Evolutionary conservation across 2,113 vertebrate genomes (phyloP).

Genomic region (Neodon shergylaensis): DNA sequence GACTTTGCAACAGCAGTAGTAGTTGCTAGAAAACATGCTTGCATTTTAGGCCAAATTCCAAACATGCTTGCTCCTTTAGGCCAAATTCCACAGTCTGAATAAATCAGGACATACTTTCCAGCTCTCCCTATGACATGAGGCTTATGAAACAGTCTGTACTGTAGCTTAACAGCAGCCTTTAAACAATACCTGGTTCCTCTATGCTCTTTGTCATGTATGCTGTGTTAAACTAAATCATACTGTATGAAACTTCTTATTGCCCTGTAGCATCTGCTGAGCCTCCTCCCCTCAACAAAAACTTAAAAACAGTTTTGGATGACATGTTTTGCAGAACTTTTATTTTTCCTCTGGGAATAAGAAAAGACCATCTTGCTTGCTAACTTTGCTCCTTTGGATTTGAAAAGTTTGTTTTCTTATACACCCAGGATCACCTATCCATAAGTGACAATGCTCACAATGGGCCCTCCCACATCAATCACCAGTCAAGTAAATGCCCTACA

Average conservation of each 20-base stretch:
- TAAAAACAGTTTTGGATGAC: neutral
- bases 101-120: neutral
- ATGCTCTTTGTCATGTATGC: neutral
- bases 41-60: neutral
- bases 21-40: neutral
- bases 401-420: neutral
- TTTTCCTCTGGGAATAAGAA: neutral
- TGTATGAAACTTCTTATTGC: neutral
- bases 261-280: neutral
- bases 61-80: neutral
- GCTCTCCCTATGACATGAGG: neutral
- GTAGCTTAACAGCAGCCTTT: neutral
- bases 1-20: neutral
- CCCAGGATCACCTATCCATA: neutral
- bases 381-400: neutral
- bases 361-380: neutral
- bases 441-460: neutral
- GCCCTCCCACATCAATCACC: neutral
- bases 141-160: neutral
- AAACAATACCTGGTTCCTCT: neutral
- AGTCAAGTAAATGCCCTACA: neutral
- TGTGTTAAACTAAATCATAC: neutral
- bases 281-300: neutral
- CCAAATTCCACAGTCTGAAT: neutral
- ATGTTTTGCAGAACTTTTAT: neutral